A percentile compares a stretch with the other conserved stretches of the same genome.
These are phyloP conservation scores for Myxocyprinus asiaticus DNA, from an alignment of 2,113 vertebrate species.

Conservation along the genomic window DNA sequence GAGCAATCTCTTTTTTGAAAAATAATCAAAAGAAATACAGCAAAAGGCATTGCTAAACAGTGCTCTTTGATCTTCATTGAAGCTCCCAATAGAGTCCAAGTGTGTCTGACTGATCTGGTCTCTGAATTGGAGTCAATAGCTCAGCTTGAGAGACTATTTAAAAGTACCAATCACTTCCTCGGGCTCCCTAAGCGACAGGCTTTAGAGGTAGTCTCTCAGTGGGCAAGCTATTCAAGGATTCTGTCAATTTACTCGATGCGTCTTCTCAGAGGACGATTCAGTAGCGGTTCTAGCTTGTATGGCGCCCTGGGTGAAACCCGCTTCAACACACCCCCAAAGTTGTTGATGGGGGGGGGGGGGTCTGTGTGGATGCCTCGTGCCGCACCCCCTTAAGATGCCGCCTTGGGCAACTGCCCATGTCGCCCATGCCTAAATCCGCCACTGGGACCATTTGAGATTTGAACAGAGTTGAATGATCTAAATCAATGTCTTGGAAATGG, in stretches of 20 bases:
- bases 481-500: background rate
- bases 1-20: slow-evolving; percentile 18
- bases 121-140: slow-evolving; percentile 42
- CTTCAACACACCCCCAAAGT: too few species aligned
- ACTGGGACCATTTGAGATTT: background rate
- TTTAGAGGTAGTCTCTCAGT: background rate
- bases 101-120: slow-evolving; percentile 31
- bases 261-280: background rate
- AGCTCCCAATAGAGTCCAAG: slow-evolving; percentile 29
- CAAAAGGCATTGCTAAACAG: background rate
- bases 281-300: too few species aligned
- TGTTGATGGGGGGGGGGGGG: too few species aligned
- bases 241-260: background rate
- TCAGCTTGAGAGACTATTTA: slow-evolving; percentile 30
- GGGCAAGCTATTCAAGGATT: slow-evolving; percentile 30
- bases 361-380: too few species aligned
- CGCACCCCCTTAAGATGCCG: too few species aligned
- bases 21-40: slow-evolving; percentile 30
- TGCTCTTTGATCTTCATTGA: slow-evolving; percentile 45
- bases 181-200: background rate
- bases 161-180: slow-evolving; percentile 27
- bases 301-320: too few species aligned
- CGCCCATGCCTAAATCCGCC: too few species aligned
- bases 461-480: background rate
- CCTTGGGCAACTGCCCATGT: too few species aligned